These are phyloP conservation scores for Ceratotherium simum DNA, from an alignment of 2,113 vertebrate genomes.

Conservation along the genomic window DNA sequence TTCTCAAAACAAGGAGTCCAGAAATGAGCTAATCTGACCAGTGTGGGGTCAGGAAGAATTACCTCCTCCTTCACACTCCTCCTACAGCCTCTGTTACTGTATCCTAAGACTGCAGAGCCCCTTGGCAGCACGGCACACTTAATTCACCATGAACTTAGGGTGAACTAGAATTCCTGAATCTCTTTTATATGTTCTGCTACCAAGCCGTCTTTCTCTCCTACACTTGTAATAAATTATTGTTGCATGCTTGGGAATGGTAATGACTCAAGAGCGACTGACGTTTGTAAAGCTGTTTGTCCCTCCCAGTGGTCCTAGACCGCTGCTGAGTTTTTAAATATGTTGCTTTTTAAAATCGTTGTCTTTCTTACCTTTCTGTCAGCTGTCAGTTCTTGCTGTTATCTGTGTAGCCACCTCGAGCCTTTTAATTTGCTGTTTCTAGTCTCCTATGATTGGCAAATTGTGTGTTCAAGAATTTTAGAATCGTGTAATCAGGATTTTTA, in stretches of 20 bases:
- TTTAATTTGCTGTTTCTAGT: not conserved
- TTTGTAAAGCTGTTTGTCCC: not conserved
- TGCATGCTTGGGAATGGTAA: not conserved
- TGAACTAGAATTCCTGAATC: conserved; percentile 70
- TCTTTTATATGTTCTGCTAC: conserved; percentile 49
- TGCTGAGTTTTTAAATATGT: not conserved
- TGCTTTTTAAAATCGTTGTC: not conserved
- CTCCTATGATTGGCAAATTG: not conserved
- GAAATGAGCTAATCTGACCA: not conserved
- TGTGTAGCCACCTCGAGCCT: not conserved
- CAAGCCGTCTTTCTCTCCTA: conserved; percentile 43
- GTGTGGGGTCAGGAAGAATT: not conserved
- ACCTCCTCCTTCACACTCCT: no score
- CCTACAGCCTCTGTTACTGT: not conserved
- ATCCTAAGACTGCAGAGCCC: not conserved
- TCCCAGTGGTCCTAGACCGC: not conserved
- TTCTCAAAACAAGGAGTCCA: not conserved
- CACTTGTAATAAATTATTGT: conserved; percentile 55
- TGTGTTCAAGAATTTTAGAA: not conserved
- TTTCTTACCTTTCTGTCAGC: not conserved
- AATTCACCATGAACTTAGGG: conserved; percentile 18
- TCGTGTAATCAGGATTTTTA: not conserved
- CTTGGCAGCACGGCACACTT: not conserved
- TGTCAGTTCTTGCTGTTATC: not conserved
- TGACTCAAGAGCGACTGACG: not conserved